A percentile compares a stretch with the other conserved stretches of the same genome.
These are phyloP conservation scores for Pygocentrus nattereri DNA, from an alignment of 2,797 vertebrate species.

Conservation along the genomic window DNA sequence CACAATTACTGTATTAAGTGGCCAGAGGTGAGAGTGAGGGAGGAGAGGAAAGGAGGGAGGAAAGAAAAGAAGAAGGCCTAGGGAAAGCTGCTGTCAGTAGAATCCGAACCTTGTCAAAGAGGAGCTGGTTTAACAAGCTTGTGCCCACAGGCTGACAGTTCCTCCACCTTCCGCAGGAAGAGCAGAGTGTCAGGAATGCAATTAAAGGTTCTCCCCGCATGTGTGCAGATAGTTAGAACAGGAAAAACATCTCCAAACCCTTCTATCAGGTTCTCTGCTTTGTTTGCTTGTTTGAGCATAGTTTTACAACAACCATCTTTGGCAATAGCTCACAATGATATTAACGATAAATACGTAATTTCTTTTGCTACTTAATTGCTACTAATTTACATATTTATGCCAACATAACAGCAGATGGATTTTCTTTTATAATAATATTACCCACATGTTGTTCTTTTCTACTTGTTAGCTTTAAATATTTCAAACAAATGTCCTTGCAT, in stretches of 20 bases:
- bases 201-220: conserved; percentile 62
- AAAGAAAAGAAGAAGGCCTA: conserved; percentile 33
- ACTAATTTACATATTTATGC: too few relatives aligned
- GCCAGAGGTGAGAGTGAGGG: conserved; percentile 42
- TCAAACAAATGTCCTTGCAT: too few relatives aligned
- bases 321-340: too few relatives aligned
- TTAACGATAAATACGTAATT: too few relatives aligned
- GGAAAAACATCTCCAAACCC: neutral
- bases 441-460: too few relatives aligned
- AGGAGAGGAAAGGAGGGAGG: conserved; percentile 45
- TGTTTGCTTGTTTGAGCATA: neutral
- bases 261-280: neutral
- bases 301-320: too few relatives aligned
- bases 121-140: conserved; percentile 70
- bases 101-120: conserved; percentile 55
- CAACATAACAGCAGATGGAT: too few relatives aligned
- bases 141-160: conserved; percentile 61
- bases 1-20: conserved; percentile 58
- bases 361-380: too few relatives aligned
- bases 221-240: neutral
- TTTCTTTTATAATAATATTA: too few relatives aligned
- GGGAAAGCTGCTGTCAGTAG: conserved; percentile 73
- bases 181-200: conserved; percentile 72
- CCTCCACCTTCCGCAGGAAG: conserved; percentile 43
- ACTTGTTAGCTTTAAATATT: too few relatives aligned